Evolutionary conservation across 2,113 vertebrate genomes (phyloP).

Genomic region (Pseudorhombus dupliciocellatus): DNA sequence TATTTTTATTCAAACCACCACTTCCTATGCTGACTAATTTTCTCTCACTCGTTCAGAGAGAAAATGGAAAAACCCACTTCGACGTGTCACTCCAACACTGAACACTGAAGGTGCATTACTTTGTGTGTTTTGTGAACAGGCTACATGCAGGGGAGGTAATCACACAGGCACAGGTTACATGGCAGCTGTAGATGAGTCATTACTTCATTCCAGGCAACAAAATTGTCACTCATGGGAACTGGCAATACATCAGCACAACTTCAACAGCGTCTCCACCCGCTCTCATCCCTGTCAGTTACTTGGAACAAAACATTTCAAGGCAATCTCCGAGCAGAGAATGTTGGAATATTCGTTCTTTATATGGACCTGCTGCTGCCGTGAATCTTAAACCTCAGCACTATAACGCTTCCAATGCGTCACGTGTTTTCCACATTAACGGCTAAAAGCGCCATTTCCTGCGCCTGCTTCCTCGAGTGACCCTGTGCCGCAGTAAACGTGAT

Average conservation of each 20-base stretch:
- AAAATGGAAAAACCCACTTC: not conserved
- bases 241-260: not conserved
- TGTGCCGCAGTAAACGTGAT: constrained; percentile 12
- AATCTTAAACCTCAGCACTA: constrained; percentile 18
- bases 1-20: not conserved
- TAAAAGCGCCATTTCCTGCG: constrained; percentile 20
- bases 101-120: constrained; percentile 2
- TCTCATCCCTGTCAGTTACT: not conserved
- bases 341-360: constrained; percentile 15
- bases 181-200: not conserved
- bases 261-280: not conserved
- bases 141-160: not conserved
- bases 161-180: not conserved
- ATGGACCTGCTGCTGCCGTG: constrained; percentile 1
- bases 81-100: constrained; percentile 12
- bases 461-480: constrained; percentile 16
- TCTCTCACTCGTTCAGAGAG: constrained; percentile 31
- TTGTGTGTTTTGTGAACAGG: constrained; percentile 20
- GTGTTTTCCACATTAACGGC: constrained; percentile 8
- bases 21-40: constrained; percentile 28
- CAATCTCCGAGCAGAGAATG: not conserved
- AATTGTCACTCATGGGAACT: not conserved
- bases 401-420: not conserved
- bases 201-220: not conserved
- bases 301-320: not conserved